Evolutionary conservation across 2,113 vertebrate species (phyloP).

Genomic region (Anolis carolinensis): DNA sequence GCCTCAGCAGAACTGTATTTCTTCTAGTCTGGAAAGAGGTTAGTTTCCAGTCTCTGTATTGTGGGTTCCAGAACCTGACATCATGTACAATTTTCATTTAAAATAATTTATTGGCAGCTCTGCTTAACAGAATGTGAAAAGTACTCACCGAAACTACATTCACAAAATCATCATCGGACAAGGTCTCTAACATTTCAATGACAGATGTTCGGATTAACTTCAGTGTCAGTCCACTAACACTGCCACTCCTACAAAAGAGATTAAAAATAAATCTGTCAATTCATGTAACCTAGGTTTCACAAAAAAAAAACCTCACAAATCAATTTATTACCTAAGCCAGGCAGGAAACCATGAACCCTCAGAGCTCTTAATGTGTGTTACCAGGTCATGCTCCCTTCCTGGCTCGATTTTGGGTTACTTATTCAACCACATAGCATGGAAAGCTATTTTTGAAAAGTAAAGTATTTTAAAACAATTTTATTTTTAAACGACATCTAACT

Average conservation of each 20-base stretch:
- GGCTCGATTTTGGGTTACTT: neutral
- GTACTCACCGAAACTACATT: slow-evolving; percentile 98
- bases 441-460: neutral
- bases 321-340: neutral
- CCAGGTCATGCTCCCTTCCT: neutral
- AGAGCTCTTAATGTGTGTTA: neutral
- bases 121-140: neutral
- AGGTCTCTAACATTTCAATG: slow-evolving; percentile 96
- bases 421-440: neutral
- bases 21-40: too few species aligned
- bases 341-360: neutral
- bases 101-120: neutral
- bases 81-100: too few species aligned
- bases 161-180: slow-evolving; percentile 98
- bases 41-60: too few species aligned
- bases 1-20: too few species aligned
- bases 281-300: neutral
- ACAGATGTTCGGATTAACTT: slow-evolving; percentile 96
- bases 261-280: neutral
- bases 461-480: neutral
- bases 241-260: slow-evolving; percentile 84
- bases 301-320: neutral
- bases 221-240: slow-evolving; percentile 94
- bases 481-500: too few species aligned
- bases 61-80: too few species aligned